phyloP scores from a whole-genome alignment of 2,888 invertebrate genomes.

The Chloroclystis v-ata region DNA sequence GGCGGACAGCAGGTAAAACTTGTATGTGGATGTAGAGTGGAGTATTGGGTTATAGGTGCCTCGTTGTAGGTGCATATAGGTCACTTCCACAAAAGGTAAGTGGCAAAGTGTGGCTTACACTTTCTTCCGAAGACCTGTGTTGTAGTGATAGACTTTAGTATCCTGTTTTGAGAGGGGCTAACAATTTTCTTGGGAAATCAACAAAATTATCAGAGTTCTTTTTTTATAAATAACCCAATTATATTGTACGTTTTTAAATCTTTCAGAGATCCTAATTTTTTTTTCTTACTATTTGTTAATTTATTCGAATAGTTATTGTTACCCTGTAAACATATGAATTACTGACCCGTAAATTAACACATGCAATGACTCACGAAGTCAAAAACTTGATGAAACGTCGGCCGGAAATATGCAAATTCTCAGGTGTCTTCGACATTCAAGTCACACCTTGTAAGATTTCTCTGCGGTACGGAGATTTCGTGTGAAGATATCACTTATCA shows the following conservation, averaged over 20 bases:
- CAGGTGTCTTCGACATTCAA: conserved; percentile 42
- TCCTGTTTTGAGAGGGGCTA: too few species aligned
- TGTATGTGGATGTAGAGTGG: conserved; percentile 47
- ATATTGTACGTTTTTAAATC: too few species aligned
- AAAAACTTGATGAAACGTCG: conserved; percentile 1
- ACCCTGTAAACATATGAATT: too few species aligned
- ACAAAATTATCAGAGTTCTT: too few species aligned
- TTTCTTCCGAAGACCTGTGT: too few species aligned
- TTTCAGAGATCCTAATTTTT: too few species aligned
- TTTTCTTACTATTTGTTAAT: too few species aligned
- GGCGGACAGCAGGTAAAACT: conserved; percentile 40
- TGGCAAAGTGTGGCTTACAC: background rate
- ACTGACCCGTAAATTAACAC: background rate
- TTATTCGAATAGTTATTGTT: too few species aligned
- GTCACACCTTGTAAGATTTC: conserved; percentile 26
- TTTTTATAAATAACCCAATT: too few species aligned
- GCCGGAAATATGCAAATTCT: conserved; percentile 48
- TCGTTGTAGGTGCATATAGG: background rate
- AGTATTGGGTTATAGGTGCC: conserved; percentile 44
- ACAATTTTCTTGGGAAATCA: too few species aligned
- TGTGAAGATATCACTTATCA: too few species aligned
- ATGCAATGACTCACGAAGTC: too few species aligned
- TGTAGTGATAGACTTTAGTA: background rate
- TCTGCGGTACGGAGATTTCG: background rate
- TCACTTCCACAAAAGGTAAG: background rate